Conservation (phyloP, 2,888 invertebrate genomes). For the Leucania comma region DNA sequence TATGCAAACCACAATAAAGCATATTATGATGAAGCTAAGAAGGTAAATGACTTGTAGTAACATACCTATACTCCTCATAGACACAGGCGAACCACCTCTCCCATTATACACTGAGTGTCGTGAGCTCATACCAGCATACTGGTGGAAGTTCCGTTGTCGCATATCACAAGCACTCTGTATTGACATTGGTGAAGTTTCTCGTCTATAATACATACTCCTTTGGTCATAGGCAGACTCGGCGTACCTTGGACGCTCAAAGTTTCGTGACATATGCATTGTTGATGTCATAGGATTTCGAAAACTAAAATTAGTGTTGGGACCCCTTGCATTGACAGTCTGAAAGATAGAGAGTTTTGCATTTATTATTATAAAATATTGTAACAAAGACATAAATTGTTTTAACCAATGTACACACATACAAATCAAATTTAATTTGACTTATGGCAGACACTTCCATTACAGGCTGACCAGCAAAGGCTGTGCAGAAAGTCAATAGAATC, state of each 20-base stretch:
- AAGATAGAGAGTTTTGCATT: constrained; percentile 39
- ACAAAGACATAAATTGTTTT: too few relatives aligned
- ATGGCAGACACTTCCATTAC: too few relatives aligned
- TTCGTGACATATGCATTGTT: constrained; percentile 73
- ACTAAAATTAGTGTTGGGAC: constrained; percentile 74
- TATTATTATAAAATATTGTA: too few relatives aligned
- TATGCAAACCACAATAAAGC: neutral
- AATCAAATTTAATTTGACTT: too few relatives aligned
- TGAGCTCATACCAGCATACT: constrained; percentile 68
- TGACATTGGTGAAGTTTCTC: constrained; percentile 71
- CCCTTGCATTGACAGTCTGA: constrained; percentile 76
- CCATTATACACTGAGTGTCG: constrained; percentile 75
- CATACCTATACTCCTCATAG: constrained; percentile 79
- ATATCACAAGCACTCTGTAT: constrained; percentile 71
- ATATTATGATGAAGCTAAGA: neutral
- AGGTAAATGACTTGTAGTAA: neutral
- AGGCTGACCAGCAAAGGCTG: too few relatives aligned
- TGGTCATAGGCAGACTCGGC: constrained; percentile 72
- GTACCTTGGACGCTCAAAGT: constrained; percentile 69
- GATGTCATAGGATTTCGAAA: constrained; percentile 74
- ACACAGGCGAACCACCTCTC: constrained; percentile 80
- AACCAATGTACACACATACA: too few relatives aligned
- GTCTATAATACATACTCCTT: constrained; percentile 71
- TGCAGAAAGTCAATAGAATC: neutral
- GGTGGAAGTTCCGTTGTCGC: constrained; percentile 69